phyloP scores from a whole-genome alignment of 2,113 vertebrate species.

The Hypomesus transpacificus region DNA sequence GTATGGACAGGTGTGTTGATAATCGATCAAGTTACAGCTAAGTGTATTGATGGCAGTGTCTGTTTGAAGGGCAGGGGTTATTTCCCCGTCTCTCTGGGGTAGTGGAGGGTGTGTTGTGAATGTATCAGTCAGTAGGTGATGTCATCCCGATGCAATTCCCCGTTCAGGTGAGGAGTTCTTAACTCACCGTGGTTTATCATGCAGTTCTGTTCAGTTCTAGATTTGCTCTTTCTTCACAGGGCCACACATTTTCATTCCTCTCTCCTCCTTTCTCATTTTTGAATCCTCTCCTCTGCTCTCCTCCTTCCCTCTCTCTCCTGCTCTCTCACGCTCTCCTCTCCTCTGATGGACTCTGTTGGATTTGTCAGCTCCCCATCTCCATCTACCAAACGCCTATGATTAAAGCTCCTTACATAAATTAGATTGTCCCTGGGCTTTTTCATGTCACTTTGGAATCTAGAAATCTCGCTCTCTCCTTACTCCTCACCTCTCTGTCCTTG shows the following conservation, averaged over 20 bases:
- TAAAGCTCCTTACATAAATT: constrained; percentile 50
- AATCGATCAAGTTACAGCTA: background rate
- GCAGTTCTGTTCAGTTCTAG: too few species aligned
- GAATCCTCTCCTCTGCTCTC: background rate
- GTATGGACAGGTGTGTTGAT: background rate
- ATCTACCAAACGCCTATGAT: constrained; percentile 51
- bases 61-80: too few species aligned
- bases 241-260: background rate
- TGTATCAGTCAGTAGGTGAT: constrained; percentile 30
- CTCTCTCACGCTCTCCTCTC: constrained; percentile 34
- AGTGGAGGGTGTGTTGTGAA: background rate
- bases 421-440: constrained; percentile 24
- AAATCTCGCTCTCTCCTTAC: background rate
- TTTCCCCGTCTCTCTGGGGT: too few species aligned
- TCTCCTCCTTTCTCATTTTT: too few species aligned
- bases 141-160: constrained; percentile 41
- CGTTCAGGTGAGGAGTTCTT: constrained; percentile 12
- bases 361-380: constrained; percentile 44
- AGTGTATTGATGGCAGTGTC: background rate
- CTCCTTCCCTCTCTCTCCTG: background rate
- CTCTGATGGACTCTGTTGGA: constrained; percentile 44
- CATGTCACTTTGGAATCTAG: background rate
- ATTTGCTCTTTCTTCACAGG: too few species aligned
- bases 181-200: too few species aligned
- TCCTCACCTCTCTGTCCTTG: too few species aligned